Evolutionary conservation across 2,113 vertebrate genomes (phyloP).

Genomic region (Ahaetulla prasina): DNA sequence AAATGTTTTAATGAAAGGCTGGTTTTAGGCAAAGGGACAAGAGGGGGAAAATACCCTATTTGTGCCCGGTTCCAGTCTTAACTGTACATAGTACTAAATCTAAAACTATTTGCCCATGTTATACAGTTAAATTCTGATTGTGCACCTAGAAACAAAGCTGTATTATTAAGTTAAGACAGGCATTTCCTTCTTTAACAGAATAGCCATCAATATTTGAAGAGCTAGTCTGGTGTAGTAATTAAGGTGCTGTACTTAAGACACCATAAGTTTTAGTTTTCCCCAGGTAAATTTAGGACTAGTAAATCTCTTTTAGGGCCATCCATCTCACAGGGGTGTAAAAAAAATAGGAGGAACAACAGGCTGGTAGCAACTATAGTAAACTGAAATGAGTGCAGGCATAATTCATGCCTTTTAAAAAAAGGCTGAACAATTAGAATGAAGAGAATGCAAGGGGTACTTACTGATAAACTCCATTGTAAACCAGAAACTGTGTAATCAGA

Average conservation of each 20-base stretch:
- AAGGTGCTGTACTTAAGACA: background rate
- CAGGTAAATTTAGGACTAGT: background rate
- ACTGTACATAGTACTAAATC: background rate
- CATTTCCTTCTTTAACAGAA: background rate
- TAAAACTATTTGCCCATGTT: background rate
- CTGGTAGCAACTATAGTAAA: background rate
- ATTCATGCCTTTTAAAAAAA: background rate
- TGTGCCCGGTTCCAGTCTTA: background rate
- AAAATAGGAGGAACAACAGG: background rate
- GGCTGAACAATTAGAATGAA: background rate
- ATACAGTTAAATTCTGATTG: background rate
- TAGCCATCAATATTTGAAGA: background rate
- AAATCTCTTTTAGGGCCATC: background rate
- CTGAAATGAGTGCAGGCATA: background rate
- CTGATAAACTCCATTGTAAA: constrained; percentile 83
- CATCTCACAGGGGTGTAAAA: background rate
- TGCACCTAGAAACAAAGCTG: background rate
- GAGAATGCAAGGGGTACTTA: constrained; percentile 60
- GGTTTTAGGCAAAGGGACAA: background rate
- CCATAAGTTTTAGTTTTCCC: background rate
- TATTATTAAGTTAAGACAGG: background rate
- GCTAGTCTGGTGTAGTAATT: background rate
- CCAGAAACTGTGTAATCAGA: constrained; percentile 78
- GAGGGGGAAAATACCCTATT: background rate
- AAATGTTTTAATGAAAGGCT: background rate